Percentiles rank a stretch among this genome's conserved stretches.
phyloP scores from a whole-genome alignment of 1,140 invertebrate species.

The Listronotus bonariensis region DNA sequence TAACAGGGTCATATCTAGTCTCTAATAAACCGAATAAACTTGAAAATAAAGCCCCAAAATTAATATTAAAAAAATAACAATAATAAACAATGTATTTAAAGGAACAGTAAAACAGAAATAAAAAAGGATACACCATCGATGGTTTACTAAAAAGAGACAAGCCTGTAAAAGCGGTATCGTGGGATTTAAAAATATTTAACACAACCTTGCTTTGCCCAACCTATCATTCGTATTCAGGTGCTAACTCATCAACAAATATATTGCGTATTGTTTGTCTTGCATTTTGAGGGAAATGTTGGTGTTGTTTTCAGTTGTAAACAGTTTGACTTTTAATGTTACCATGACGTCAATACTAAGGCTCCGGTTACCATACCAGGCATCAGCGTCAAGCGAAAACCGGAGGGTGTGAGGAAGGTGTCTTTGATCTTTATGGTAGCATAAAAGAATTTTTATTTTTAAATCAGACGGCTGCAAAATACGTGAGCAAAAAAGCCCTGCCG shows the following conservation, averaged over 20 bases:
- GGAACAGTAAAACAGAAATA: not conserved
- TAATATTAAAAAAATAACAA: no score
- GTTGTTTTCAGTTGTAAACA: not conserved
- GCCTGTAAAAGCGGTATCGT: constrained; percentile 6
- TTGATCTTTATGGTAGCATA: no score
- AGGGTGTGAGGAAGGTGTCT: no score
- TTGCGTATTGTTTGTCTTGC: constrained; percentile 1
- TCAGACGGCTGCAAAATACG: no score
- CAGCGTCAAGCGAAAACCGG: no score
- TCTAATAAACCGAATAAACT: no score
- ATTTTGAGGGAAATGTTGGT: not conserved
- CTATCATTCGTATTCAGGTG: constrained; percentile 31
- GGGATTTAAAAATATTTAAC: constrained; percentile 28
- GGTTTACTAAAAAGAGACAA: constrained; percentile 24
- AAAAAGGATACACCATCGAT: constrained; percentile 4
- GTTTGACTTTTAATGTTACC: not conserved
- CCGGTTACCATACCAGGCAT: no score
- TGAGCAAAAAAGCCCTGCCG: no score
- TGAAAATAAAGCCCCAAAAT: no score
- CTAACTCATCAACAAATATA: constrained; percentile 22
- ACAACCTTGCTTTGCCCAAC: constrained; percentile 23
- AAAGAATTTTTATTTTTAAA: no score
- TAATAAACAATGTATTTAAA: not conserved
- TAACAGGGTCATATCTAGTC: no score
- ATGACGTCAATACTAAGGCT: no score